These are phyloP conservation scores for Ciona savignyi DNA, from an alignment of 23 tunicate species.

Conservation along the genomic window DNA sequence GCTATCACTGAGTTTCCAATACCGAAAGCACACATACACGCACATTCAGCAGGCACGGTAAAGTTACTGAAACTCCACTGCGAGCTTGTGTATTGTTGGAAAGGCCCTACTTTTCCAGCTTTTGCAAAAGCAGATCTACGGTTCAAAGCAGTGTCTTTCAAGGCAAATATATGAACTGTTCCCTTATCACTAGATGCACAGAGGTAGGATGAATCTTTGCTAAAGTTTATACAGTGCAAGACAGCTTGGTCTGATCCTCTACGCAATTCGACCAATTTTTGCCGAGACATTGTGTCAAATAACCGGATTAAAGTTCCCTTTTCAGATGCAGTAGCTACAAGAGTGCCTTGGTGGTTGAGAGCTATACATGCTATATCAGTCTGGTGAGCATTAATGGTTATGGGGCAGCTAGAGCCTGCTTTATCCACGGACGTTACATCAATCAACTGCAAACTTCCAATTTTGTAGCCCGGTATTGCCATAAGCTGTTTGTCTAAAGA, in stretches of 20 bases:
- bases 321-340: slow-evolving; percentile 84
- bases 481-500: slow-evolving; percentile 36
- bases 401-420: slow-evolving; percentile 45
- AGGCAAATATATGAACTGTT: slow-evolving; percentile 82
- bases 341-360: slow-evolving; percentile 56
- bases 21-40: slow-evolving; percentile 67
- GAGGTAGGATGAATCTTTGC: slow-evolving; percentile 73
- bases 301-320: slow-evolving; percentile 89
- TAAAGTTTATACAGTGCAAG: slow-evolving; percentile 76
- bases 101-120: slow-evolving; percentile 81
- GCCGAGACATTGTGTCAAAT: slow-evolving; percentile 61
- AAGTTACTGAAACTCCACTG: slow-evolving; percentile 86
- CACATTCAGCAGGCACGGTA: slow-evolving; percentile 87
- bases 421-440: slow-evolving; percentile 41
- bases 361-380: slow-evolving; percentile 66
- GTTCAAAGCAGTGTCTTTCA: slow-evolving; percentile 78
- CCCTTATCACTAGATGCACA: slow-evolving; percentile 96
- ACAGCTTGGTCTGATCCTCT: slow-evolving; percentile 88
- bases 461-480: slow-evolving; percentile 58
- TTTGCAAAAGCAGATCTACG: slow-evolving; percentile 80
- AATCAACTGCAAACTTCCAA: slow-evolving; percentile 56
- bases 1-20: slow-evolving; percentile 51
- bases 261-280: slow-evolving; percentile 74
- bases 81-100: slow-evolving; percentile 68
- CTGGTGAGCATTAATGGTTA: slow-evolving; percentile 68